Percentiles rank a stretch among this genome's conserved stretches.
Evolutionary conservation across 2,888 invertebrate genomes (phyloP).

Genomic region (Rhagophthalmus giganteus): DNA sequence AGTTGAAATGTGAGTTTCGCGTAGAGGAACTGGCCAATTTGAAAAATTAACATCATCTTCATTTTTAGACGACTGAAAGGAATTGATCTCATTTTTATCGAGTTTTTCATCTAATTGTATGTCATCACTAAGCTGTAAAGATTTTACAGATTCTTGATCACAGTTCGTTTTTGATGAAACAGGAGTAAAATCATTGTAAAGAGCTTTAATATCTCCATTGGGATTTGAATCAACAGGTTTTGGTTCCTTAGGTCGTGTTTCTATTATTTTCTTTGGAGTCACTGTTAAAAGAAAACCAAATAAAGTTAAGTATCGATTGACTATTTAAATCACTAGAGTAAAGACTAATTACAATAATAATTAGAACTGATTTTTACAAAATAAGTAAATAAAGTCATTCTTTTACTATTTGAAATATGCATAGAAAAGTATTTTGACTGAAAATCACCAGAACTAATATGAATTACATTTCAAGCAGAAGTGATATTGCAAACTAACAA

Average conservation of each 20-base stretch:
- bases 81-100: conserved; percentile 7
- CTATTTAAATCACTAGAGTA: no score
- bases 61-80: neutral
- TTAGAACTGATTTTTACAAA: no score
- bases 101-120: conserved; percentile 10
- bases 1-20: conserved; percentile 52
- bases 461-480: no score
- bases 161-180: neutral
- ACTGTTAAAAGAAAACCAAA: conserved; percentile 17
- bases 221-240: neutral
- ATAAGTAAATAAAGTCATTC: no score
- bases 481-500: no score
- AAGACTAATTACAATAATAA: no score
- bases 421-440: no score
- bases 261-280: conserved; percentile 25
- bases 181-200: neutral
- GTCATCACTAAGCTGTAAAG: conserved; percentile 37
- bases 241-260: conserved; percentile 8
- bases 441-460: no score
- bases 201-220: neutral
- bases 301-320: no score
- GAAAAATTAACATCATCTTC: conserved; percentile 12
- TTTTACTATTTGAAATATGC: no score
- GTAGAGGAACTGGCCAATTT: conserved; percentile 41
- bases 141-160: conserved; percentile 41